A percentile compares a stretch with the other conserved stretches of the same genome.
phyloP scores from a whole-genome alignment of 2,113 vertebrate genomes.

The Aldabrachelys gigantea region DNA sequence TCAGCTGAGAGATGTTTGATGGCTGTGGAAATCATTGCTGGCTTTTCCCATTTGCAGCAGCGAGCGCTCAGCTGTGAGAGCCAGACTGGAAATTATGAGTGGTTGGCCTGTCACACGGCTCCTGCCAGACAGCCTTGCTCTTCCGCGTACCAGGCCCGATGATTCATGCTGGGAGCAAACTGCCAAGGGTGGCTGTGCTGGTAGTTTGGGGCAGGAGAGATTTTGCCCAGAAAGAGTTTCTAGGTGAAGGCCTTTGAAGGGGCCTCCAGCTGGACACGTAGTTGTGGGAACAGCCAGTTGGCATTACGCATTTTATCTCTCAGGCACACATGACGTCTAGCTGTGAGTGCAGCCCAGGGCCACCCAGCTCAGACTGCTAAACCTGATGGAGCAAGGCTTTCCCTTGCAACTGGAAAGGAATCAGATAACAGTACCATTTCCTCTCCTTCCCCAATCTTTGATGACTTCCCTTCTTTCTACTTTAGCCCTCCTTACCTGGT shows the following conservation, averaged over 20 bases:
- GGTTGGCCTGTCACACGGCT: neutral
- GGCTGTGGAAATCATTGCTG: neutral
- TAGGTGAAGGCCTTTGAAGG: neutral
- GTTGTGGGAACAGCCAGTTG: neutral
- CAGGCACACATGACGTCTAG: neutral
- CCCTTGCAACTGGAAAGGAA: neutral
- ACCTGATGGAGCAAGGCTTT: neutral
- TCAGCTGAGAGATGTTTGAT: neutral
- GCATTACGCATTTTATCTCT: neutral
- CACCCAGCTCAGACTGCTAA: neutral
- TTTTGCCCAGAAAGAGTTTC: neutral
- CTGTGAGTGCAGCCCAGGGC: neutral
- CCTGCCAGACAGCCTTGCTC: neutral
- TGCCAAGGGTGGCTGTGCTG: too few relatives aligned
- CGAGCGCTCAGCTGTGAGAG: neutral
- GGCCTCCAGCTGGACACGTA: neutral
- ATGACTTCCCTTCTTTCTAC: neutral
- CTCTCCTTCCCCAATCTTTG: neutral
- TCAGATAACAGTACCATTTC: too few relatives aligned
- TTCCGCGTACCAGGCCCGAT: neutral
- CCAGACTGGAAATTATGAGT: neutral
- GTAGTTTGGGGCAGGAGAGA: neutral
- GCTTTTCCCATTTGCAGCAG: neutral
- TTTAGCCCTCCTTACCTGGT: neutral
- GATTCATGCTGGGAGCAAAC: neutral